Percentiles rank a stretch among this genome's conserved stretches.
phyloP scores from a whole-genome alignment of 2,113 vertebrate genomes.

The Ceyx cyanopectus region DNA sequence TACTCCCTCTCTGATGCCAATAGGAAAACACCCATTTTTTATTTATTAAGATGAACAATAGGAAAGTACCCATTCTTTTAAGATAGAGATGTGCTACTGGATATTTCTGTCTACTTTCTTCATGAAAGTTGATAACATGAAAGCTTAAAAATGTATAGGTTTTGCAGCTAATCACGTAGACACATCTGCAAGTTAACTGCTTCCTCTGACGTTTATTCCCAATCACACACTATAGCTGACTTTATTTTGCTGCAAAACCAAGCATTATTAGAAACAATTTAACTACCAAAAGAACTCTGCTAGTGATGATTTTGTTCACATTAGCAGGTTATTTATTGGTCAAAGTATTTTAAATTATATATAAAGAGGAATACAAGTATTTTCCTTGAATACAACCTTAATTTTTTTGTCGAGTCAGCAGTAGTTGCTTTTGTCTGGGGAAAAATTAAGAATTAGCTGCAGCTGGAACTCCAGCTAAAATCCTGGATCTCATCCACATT shows the following conservation, averaged over 20 bases:
- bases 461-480: neutral
- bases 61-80: neutral
- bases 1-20: neutral
- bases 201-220: neutral
- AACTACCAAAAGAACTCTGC: neutral
- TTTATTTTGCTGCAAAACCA: neutral
- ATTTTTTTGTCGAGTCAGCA: neutral
- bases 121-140: neutral
- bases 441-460: neutral
- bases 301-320: neutral
- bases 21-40: neutral
- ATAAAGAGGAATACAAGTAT: neutral
- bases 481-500: neutral
- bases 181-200: neutral
- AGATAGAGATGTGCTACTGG: neutral
- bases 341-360: neutral
- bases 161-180: neutral
- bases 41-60: neutral
- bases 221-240: neutral
- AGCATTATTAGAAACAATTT: neutral
- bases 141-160: neutral
- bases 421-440: neutral
- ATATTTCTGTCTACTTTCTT: conserved; percentile 26
- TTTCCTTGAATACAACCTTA: neutral
- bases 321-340: neutral